Evolutionary conservation across 2,113 vertebrate genomes (phyloP).

Genomic region (Poeciliopsis turrubarensis): DNA sequence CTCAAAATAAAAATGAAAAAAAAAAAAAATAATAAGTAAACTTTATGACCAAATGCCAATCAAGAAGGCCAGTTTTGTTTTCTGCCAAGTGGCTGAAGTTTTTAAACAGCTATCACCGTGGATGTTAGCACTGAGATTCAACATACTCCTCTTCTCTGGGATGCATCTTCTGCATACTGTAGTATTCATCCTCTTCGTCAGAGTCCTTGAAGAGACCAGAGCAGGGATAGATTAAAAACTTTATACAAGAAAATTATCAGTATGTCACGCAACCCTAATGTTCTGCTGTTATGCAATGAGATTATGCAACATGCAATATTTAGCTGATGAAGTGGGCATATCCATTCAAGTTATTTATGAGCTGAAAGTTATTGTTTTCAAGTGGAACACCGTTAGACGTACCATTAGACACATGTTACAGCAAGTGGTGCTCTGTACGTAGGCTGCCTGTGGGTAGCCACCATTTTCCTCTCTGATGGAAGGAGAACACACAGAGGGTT

Average conservation of each 20-base stretch:
- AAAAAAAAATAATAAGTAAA: slow-evolving; percentile 15
- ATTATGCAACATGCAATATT: slow-evolving; percentile 67
- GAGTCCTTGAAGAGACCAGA: slow-evolving; percentile 63
- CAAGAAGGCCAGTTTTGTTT: slow-evolving; percentile 18
- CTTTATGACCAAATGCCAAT: slow-evolving; percentile 7
- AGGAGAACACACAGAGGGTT: slow-evolving; percentile 17
- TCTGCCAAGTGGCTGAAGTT: background rate
- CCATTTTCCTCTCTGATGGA: slow-evolving; percentile 69
- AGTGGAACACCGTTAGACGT: slow-evolving; percentile 27
- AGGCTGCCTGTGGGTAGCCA: background rate
- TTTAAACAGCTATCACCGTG: too few relatives aligned
- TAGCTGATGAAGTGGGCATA: slow-evolving; percentile 53
- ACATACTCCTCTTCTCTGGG: slow-evolving; percentile 25
- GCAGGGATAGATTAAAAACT: background rate
- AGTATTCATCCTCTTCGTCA: slow-evolving; percentile 60
- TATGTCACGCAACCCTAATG: slow-evolving; percentile 47
- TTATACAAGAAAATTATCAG: slow-evolving; percentile 3
- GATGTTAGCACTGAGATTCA: slow-evolving; percentile 70
- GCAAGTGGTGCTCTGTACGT: slow-evolving; percentile 48
- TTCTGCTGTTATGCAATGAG: slow-evolving; percentile 36
- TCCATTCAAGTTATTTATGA: slow-evolving; percentile 60
- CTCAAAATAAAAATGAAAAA: slow-evolving; percentile 10
- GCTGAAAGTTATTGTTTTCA: slow-evolving; percentile 7
- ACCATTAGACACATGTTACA: slow-evolving; percentile 70
- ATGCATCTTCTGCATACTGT: slow-evolving; percentile 38